Evolutionary conservation across 2,113 vertebrate species (phyloP), one percentile per base, ranked within the genome.

Genomic region (Entelurus aequoreus): DNA sequence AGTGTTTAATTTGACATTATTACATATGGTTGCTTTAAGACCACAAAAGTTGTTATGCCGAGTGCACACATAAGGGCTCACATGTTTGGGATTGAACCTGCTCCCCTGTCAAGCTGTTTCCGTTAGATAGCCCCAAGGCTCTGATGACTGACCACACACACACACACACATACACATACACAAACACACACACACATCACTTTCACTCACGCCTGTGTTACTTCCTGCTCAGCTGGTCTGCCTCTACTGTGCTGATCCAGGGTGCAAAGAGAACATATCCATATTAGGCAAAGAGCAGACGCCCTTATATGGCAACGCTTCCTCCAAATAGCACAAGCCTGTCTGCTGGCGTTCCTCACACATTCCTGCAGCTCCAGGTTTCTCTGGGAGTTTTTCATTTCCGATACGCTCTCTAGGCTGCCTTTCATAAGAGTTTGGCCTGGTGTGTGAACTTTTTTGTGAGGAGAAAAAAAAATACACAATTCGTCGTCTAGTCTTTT

Each of bases 371-470:
- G 65, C 84, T 86, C 79, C 75, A 76, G 81, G 80, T 93, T 94
- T 92, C 92, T 92, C 90, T 91, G 90, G 88, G 92, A 96, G 91
- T 88, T 90, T 94, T 94, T 94, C 93, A 96, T 95, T 98, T 97
- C 95, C 93, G 90, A 91, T 94, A 90, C 87, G 89, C 92, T 90
- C 93, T 90, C 91, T 91, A 88, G 90, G 80, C 82, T 62, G 81
- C 88, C 92, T 84, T 85, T 86, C 83, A 84, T 74, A 76, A 79
- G 69, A 77, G 89, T 89, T 89, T 92, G 89, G 93, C 93, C 92
- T 90, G 91, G 92, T 92, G 94, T 94, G 91, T 79, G 84, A 86
- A 86, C 76, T 69, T 66, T 90, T 89, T 90, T 90, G 87, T 73
- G 60, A 21, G 28, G 48, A 21, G 48, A 16, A 54, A 72, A 88